Evolutionary conservation across 2,113 vertebrate species (phyloP), one percentile per base, ranked within the genome.

Genomic region (Chlamydotis undulata): DNA sequence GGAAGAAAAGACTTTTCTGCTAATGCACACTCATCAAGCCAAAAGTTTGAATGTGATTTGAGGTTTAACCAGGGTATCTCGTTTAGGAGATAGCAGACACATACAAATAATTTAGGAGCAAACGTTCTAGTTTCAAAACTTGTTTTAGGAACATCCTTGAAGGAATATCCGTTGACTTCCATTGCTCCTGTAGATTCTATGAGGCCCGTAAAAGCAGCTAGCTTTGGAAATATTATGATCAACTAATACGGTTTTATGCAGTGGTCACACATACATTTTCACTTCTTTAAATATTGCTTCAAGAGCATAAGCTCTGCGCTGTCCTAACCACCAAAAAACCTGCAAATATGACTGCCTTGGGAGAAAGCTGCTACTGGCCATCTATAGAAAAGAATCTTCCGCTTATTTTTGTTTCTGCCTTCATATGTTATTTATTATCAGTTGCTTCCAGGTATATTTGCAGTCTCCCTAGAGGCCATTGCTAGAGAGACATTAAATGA

Each of bases 341-440:
- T 69, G 65, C 23, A 31, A 22, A 15, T 1, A 11, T 12, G 23
- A 11, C 10, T 29, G 70, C 29, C 70, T 28, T 2, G 0, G 35
- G 70, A 56, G n/a, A 69, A 7, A 31, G 52, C 55, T 85, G 77
- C 56, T 28, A 9, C 78, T 33, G 75, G 28, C 12, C 68, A 79
- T 8, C 33, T 29, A 74, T 1, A 77, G 55, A 39, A 43, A 83
- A 87, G 56, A 61, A 37, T 55, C 65, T 53, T 52, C 24, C 9
- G 24, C 83, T 97, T 96, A 64, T 92, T 94, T 97, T 92, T 87
- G 88, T 97, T 97, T 92, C 78, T 61, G 22, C 83, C 77, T 94
- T 73, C 89, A 67, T 1, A 6, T 14, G 89, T 92, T 96, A 79
- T 96, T 98, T 94, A 94, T 97, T 90, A 94, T 93, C 97, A 93